Evolutionary conservation across 1,140 invertebrate genomes (phyloP), one percentile per base, ranked within the genome.

Genomic region (Leptoteleia sp.): DNA sequence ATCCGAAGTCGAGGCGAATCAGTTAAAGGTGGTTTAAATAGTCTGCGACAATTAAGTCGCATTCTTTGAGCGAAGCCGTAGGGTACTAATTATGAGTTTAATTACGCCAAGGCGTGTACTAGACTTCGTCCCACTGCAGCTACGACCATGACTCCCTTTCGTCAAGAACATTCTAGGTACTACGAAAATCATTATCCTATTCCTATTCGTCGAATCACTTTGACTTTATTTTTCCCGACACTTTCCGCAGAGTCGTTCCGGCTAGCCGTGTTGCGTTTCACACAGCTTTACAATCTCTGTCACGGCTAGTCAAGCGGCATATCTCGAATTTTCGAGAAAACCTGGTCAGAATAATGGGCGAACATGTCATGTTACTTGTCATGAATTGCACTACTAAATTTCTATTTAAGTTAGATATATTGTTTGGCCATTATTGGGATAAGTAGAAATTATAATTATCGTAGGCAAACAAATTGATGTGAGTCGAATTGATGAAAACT

Each of bases 121-220:
- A 9, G 16, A 43, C 62, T 43, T 42, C 25, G 33, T 57, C 43
- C 35, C 54, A 59, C 54, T 50, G 43, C 45, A 33, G 35, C 19
- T 12, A 9, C 15, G 67, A 71, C 67, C 67, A 71, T 71, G 67
- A 71, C 67, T 71, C 55, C 38, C 37, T 71, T 71, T 71, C 55
- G 4, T 61, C 67, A 71, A 52, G 67, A 61, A 61, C 35, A 16
- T 61, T 71, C 67, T 52, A 43, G 38, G 43, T 33, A 70, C 54
- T 70, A 59, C 65, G 45, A 59, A 70, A 70, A 59, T 70, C 54
- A 54, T 70, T 59, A 47, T n/a, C n/a, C n/a, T n/a, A n/a, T n/a
- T n/a, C n/a, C n/a, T n/a, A n/a, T n/a, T 42, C 25, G 19, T 22
- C 19, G 19, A 22, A 22, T 25, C 16, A 55, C 8, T 54, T 27